phyloP scores from a whole-genome alignment of 2,888 invertebrate genomes.

The Helicoverpa assulta region DNA sequence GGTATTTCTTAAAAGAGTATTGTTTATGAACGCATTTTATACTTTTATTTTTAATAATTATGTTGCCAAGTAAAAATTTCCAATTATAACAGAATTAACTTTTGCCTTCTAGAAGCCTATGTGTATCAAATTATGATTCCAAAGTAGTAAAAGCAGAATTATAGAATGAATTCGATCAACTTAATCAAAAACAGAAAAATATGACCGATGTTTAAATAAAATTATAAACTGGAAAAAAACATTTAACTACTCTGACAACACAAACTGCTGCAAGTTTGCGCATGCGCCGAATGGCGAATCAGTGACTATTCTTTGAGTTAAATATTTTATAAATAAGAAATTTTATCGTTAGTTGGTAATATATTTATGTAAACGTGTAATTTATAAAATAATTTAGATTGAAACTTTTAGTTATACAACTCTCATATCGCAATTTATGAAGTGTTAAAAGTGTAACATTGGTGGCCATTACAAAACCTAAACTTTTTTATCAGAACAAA shows the following conservation, averaged over 20 bases:
- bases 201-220: neutral
- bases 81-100: neutral
- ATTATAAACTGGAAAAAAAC: constrained; percentile 19
- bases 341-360: constrained; percentile 88
- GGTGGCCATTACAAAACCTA: constrained; percentile 90
- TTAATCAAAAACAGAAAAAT: neutral
- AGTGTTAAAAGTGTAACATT: constrained; percentile 88
- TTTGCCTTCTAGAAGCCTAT: neutral
- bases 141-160: neutral
- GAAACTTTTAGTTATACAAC: constrained; percentile 69
- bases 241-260: constrained; percentile 73
- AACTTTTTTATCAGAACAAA: constrained; percentile 90
- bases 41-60: constrained; percentile 30
- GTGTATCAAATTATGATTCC: too few relatives aligned
- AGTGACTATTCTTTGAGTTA: constrained; percentile 89
- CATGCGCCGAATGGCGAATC: constrained; percentile 90
- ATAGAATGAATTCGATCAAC: neutral
- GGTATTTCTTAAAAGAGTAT: constrained; percentile 2
- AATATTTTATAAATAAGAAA: constrained; percentile 88
- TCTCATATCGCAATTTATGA: constrained; percentile 72
- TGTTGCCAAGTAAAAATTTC: constrained; percentile 38
- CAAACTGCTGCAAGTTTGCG: constrained; percentile 86
- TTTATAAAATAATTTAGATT: constrained; percentile 71
- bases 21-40: constrained; percentile 23
- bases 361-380: constrained; percentile 80